Evolutionary conservation across 2,797 vertebrate species (phyloP), one percentile per base, ranked within the genome.

Genomic region (Myotis planiceps): DNA sequence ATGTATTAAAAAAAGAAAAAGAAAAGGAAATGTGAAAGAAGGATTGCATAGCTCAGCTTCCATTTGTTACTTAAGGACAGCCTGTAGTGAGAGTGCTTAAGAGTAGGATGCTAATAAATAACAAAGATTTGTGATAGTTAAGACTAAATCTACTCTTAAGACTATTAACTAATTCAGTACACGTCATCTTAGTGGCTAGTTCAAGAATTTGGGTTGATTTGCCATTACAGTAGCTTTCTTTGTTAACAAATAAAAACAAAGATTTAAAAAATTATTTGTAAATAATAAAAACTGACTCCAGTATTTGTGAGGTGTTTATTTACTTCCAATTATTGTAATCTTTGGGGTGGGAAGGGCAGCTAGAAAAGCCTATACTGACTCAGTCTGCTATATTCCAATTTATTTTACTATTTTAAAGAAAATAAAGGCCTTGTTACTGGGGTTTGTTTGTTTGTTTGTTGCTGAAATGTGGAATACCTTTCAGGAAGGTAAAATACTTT

Each of bases 321-420:
- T 88, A 42, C 39, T 91, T 95, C 60, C 6, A 25, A 13, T 87
- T 94, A 12, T 86, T 94, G 76, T 86, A 23, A 32, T 90, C 29
- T 75, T 83, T 69, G 60, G 49, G 7, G 18, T 87, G 14, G 23
- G 25, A 68, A 65, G 18, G 9, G 37, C n/a, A 68, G 23, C 21
- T 86, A 32, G n/a, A 45, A 86, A 80, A 66, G 29, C 4, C 25
- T 42, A 6, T 65, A 60, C n/a, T 58, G 21, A 83, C 49, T 92
- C 9, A 49, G 88, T 78, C 55, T 92, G 34, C 68, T 21, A 76
- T 6, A 58, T 90, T 79, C 15, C 37, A 79, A 21, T 53, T 96
- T 88, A 42, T 78, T 85, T 74, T 93, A 58, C 92, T 92, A 87
- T 71, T 82, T 65, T 63, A 87, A 83, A 76, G 75, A 90, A 82